phyloP scores from a whole-genome alignment of 2,113 vertebrate species.

The Python bivittatus region DNA sequence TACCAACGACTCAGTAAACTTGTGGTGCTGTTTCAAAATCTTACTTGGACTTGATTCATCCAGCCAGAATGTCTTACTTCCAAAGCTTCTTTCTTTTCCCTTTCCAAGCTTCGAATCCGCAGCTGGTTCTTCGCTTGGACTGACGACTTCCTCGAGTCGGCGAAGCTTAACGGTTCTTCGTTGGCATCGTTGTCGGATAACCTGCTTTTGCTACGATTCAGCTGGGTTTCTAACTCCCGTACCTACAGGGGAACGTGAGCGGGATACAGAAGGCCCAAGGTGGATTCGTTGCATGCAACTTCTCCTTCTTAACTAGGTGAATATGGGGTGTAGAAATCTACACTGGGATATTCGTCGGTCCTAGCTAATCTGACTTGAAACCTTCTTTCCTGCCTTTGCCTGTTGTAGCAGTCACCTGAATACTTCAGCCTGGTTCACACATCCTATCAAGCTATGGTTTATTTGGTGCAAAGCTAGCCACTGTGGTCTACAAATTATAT shows the following conservation, averaged over 20 bases:
- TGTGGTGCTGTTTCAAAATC: background rate
- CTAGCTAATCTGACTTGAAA: background rate
- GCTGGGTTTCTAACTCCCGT: slow-evolving; percentile 86
- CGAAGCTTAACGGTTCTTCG: slow-evolving; percentile 61
- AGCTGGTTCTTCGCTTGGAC: slow-evolving; percentile 80
- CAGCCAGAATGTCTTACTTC: slow-evolving; percentile 73
- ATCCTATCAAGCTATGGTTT: background rate
- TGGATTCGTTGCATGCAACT: background rate
- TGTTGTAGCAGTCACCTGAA: background rate
- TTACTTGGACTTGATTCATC: background rate
- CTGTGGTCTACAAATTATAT: background rate
- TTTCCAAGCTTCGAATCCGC: slow-evolving; percentile 84
- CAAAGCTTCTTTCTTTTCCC: slow-evolving; percentile 82
- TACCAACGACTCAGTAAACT: background rate
- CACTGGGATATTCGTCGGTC: background rate
- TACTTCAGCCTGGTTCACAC: background rate
- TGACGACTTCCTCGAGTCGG: slow-evolving; percentile 69
- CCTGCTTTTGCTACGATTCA: slow-evolving; percentile 71
- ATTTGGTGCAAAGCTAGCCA: background rate
- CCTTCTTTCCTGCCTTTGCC: background rate
- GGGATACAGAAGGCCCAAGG: background rate
- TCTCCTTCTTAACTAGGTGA: background rate
- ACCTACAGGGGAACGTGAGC: slow-evolving; percentile 70
- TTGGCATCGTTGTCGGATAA: slow-evolving; percentile 51
- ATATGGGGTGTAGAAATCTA: background rate